These are phyloP conservation scores for Lepisosteus osseus DNA, from an alignment of 2,113 vertebrate genomes.

Conservation along the genomic window DNA sequence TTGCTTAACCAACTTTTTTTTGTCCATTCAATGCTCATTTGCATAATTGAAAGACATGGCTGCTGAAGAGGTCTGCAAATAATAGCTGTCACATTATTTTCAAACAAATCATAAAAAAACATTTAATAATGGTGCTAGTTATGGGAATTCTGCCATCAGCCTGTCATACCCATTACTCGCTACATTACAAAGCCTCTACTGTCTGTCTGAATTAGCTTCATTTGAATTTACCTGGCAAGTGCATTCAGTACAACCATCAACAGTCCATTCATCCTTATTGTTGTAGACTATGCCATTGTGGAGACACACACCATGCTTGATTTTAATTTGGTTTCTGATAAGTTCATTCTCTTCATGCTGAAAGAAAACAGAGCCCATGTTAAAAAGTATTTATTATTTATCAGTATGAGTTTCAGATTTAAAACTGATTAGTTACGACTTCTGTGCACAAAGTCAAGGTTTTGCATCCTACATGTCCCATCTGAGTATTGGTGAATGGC, in stretches of 20 bases:
- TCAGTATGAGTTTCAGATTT: too few relatives aligned
- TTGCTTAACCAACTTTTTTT: not conserved
- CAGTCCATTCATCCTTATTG: slow-evolving; percentile 88
- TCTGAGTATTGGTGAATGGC: too few relatives aligned
- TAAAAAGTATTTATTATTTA: too few relatives aligned
- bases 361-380: not conserved
- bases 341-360: slow-evolving; percentile 73
- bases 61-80: slow-evolving; percentile 27
- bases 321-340: slow-evolving; percentile 60
- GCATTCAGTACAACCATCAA: slow-evolving; percentile 92
- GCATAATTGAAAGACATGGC: slow-evolving; percentile 45
- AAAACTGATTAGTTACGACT: too few relatives aligned
- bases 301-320: slow-evolving; percentile 70
- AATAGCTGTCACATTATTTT: slow-evolving; percentile 16
- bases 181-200: slow-evolving; percentile 27
- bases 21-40: slow-evolving; percentile 18
- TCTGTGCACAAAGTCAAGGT: too few relatives aligned
- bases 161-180: slow-evolving; percentile 50
- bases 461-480: too few relatives aligned
- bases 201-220: not conserved
- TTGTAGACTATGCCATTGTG: slow-evolving; percentile 82
- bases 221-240: slow-evolving; percentile 83
- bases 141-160: slow-evolving; percentile 29
- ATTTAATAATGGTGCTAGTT: slow-evolving; percentile 40
- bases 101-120: slow-evolving; percentile 38